Conservation (phyloP, 2,888 invertebrate genomes). For the Chironomus riparius region DNA sequence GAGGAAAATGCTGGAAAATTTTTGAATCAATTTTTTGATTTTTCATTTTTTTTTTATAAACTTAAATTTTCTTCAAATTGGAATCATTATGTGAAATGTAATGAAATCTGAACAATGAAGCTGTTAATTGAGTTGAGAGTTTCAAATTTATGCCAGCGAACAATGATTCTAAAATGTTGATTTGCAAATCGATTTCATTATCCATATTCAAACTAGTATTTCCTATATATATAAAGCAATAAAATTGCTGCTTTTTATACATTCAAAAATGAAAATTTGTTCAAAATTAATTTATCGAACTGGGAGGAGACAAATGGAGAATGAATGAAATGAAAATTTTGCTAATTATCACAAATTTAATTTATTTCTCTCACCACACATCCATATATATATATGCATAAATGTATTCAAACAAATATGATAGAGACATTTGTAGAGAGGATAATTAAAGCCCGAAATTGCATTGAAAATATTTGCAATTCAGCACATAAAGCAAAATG, state of each 20-base stretch:
- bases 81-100: too few species aligned
- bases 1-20: neutral
- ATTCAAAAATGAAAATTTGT: neutral
- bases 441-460: neutral
- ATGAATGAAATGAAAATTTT: neutral
- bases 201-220: neutral
- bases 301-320: neutral
- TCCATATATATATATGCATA: neutral
- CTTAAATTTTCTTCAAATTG: too few species aligned
- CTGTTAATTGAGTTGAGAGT: neutral
- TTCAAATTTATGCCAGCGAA: neutral
- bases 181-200: neutral
- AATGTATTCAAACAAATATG: neutral
- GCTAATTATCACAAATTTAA: constrained; percentile 4
- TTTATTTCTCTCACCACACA: neutral
- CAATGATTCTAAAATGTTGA: neutral
- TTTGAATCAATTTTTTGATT: neutral
- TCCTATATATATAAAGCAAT: neutral
- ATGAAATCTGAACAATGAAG: neutral
- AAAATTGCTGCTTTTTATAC: neutral
- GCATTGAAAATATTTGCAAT: neutral
- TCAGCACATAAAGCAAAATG: neutral
- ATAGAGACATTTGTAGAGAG: neutral
- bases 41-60: neutral
- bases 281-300: too few species aligned